These are phyloP conservation scores for Patella vulgata DNA, from an alignment of 1,140 invertebrate species.

Conservation along the genomic window DNA sequence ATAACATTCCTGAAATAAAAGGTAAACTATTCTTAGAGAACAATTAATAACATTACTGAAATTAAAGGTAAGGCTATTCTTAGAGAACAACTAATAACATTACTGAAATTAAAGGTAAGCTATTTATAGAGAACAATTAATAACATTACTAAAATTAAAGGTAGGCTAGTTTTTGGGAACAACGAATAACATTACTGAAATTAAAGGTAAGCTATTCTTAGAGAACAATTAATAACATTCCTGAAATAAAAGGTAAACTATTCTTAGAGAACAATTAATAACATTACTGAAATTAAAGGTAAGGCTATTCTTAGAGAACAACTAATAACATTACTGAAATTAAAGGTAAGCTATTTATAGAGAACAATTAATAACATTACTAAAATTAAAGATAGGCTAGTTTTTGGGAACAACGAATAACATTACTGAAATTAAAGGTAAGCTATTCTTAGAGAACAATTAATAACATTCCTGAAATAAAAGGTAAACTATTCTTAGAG, in stretches of 20 bases:
- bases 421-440: conserved; percentile 63
- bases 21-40: conserved; percentile 59
- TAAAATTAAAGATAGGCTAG: conserved; percentile 62
- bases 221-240: conserved; percentile 63
- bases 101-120: conserved; percentile 60
- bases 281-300: conserved; percentile 64
- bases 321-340: conserved; percentile 61
- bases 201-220: conserved; percentile 59
- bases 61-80: conserved; percentile 62
- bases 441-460: conserved; percentile 59
- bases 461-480: conserved; percentile 61
- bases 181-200: conserved; percentile 63
- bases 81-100: conserved; percentile 60
- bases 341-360: conserved; percentile 60
- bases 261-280: conserved; percentile 62
- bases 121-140: conserved; percentile 62
- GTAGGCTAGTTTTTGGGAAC: conserved; percentile 58
- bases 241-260: conserved; percentile 61
- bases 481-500: conserved; percentile 62
- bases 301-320: conserved; percentile 60
- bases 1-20: conserved; percentile 62
- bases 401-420: conserved; percentile 61
- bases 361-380: conserved; percentile 62
- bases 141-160: conserved; percentile 63
- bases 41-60: conserved; percentile 64